Percentiles rank a stretch among this genome's conserved stretches.
Conservation (phyloP, 2,888 invertebrate genomes). For the Drosophila fulvimacula region DNA sequence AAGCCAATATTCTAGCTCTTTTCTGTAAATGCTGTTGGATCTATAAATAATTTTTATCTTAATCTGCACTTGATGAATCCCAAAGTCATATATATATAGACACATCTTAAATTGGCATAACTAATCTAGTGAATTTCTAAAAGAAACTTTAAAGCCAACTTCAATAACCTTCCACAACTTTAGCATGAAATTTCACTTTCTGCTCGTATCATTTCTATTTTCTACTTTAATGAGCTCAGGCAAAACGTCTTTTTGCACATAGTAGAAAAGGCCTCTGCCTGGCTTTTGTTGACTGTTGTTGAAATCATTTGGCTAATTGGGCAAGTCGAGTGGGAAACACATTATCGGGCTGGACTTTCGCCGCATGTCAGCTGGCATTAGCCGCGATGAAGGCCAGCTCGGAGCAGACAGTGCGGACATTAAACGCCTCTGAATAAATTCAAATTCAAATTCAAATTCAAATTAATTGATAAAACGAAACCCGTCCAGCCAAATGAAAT, state of each 20-base stretch:
- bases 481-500: constrained; percentile 55
- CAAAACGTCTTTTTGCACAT: background rate
- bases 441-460: constrained; percentile 80
- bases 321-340: constrained; percentile 28
- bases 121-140: background rate
- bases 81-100: background rate
- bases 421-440: constrained; percentile 80
- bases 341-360: constrained; percentile 70
- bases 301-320: constrained; percentile 65
- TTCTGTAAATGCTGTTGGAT: no score
- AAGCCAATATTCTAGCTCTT: no score
- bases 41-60: no score
- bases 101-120: background rate
- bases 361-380: constrained; percentile 70
- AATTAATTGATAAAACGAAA: constrained; percentile 75
- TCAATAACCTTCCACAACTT: background rate
- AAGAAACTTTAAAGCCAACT: background rate
- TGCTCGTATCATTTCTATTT: constrained; percentile 26
- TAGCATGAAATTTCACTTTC: constrained; percentile 42
- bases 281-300: constrained; percentile 14
- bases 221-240: constrained; percentile 14
- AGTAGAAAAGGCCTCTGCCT: constrained; percentile 24
- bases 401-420: constrained; percentile 59
- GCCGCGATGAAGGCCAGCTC: constrained; percentile 59
- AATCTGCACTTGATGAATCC: background rate